Base-by-base conservation (phyloP, 1,140 invertebrate genomes). In the Ceratitis capitata region DNA sequence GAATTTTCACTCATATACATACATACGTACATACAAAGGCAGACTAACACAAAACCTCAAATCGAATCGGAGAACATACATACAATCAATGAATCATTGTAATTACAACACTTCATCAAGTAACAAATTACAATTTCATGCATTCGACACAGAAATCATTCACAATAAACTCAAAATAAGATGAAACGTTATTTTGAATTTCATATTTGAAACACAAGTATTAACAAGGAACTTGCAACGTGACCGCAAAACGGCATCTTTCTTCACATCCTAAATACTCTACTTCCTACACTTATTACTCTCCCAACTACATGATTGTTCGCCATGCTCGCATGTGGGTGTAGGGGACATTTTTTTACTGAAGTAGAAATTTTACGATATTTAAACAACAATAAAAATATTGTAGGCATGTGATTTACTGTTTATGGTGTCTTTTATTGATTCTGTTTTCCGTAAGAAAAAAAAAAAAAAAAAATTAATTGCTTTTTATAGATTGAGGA, bases 241-340 rank as follows among this genome's bases (percentile, higher is more conserved):
- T 85, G 47, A 35, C 78, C 82, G 56, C 86, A 83, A 83, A 84
- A 3, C 26, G 14, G 14, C 16, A 47, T n/a, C 51, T 53, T 53
- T 53, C 10, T 61, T 61, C 14, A 14, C 10, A 12, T 61, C 29
- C 5, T 61, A n/a, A n/a, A n/a, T n/a, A n/a, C 10, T 61, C 29
- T 32, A 14, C 10, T 12, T 61, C 29, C 5, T 61, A 42, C 7
- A 74, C 12, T 9, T 42, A 32, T 19, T 53, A 4, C 49, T 53
- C 19, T 9, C 19, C 19, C 39, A 26, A 45, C 42, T 26, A 35
- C 3, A 16, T 45, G n/a, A 39, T 4, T n/a, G 42, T 45, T 78
- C 69, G 39, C 26, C 5, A 35, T 32, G 29, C 29, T 35, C 16
- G 14, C n/a, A 61, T 61, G 45, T 47, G n/a, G 51, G n/a, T 12